A percentile compares a stretch with the other conserved stretches of the same genome.
Conservation (phyloP, 64 coral and sea anemone genomes). For the Montipora sp. region DNA sequence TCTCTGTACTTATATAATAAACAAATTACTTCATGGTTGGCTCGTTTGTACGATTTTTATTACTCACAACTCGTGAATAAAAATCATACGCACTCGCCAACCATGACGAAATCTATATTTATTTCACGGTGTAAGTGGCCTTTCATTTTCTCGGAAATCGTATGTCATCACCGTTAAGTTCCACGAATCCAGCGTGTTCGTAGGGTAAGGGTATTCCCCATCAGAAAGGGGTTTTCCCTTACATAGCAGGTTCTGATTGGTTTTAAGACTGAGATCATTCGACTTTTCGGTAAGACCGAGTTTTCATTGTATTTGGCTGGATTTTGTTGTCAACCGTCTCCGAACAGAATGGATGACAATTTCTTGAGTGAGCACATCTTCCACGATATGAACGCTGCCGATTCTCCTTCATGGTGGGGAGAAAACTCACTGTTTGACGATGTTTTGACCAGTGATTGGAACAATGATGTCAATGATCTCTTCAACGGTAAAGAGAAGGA, state of each 20-base stretch:
- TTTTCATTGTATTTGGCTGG: not conserved
- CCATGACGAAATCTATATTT: no score
- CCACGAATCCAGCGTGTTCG: not conserved
- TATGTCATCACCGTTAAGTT: not conserved
- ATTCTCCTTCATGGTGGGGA: slow-evolving; percentile 25
- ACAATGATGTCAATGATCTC: not conserved
- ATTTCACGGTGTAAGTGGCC: not conserved
- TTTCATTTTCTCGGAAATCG: not conserved
- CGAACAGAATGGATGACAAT: not conserved
- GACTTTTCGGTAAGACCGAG: not conserved
- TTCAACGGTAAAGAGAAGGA: slow-evolving; percentile 1
- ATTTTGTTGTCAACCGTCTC: not conserved
- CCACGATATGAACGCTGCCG: not conserved
- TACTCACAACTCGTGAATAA: no score
- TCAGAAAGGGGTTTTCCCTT: slow-evolving; percentile 3
- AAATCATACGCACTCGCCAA: no score
- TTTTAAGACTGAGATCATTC: not conserved
- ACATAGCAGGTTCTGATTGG: not conserved
- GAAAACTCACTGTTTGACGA: slow-evolving; percentile 39
- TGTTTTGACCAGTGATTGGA: not conserved
- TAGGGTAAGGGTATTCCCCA: not conserved
- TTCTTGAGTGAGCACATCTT: not conserved
- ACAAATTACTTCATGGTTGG: no score
- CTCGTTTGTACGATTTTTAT: no score
- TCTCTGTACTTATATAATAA: no score